A percentile compares a stretch with the other conserved stretches of the same genome.
These are phyloP conservation scores for Harpalus rubripes DNA, from an alignment of 2,888 invertebrate genomes.

Conservation along the genomic window DNA sequence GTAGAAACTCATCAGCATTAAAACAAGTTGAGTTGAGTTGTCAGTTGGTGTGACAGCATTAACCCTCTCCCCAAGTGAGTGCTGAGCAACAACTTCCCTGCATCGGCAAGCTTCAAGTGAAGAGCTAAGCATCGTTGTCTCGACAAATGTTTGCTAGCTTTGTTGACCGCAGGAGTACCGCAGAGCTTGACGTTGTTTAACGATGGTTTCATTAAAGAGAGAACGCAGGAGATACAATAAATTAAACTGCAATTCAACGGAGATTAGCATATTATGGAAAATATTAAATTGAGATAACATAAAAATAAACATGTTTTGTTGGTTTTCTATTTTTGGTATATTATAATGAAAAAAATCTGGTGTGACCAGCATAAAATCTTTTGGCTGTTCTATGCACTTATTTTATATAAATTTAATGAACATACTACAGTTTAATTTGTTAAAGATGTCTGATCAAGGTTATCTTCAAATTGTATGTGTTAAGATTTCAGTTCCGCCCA, in stretches of 20 bases:
- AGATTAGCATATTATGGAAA: not conserved
- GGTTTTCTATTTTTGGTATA: no score
- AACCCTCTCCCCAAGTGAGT: not conserved
- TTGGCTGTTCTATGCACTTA: no score
- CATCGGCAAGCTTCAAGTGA: not conserved
- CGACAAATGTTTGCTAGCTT: constrained; percentile 38
- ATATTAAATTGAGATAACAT: not conserved
- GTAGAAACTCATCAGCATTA: no score
- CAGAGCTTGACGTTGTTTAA: constrained; percentile 40
- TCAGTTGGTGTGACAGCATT: constrained; percentile 10
- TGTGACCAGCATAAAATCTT: no score
- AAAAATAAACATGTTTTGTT: no score
- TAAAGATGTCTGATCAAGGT: no score
- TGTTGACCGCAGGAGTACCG: constrained; percentile 6
- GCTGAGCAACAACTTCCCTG: not conserved
- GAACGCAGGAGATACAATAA: not conserved
- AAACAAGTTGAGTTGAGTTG: not conserved
- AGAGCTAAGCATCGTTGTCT: not conserved
- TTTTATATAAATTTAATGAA: no score
- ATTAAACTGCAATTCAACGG: not conserved
- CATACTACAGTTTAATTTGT: no score
- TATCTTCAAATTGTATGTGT: not conserved
- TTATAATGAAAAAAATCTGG: no score
- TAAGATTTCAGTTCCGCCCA: no score
- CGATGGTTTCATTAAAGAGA: constrained; percentile 44